Percentiles rank a stretch among this genome's conserved stretches.
These are phyloP conservation scores for Tachypleus tridentatus DNA, from an alignment of 1,140 invertebrate species.

Conservation along the genomic window DNA sequence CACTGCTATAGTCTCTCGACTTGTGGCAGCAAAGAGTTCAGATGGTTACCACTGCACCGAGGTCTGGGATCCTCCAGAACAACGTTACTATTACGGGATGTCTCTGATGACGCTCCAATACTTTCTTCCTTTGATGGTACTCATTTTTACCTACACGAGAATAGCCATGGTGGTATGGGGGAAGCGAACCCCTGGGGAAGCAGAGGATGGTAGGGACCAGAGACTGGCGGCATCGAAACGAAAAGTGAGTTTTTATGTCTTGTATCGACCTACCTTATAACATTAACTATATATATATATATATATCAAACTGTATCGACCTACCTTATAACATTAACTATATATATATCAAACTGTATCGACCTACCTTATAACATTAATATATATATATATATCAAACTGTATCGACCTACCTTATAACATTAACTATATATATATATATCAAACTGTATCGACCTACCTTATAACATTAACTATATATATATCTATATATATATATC, in stretches of 20 bases:
- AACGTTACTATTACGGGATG: slow-evolving; percentile 56
- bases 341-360: too few relatives aligned
- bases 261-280: too few relatives aligned
- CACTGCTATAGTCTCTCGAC: slow-evolving; percentile 50
- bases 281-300: too few relatives aligned
- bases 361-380: too few relatives aligned
- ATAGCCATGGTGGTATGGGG: slow-evolving; percentile 84
- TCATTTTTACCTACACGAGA: slow-evolving; percentile 71
- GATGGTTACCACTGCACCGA: slow-evolving; percentile 34
- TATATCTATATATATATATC: too few relatives aligned
- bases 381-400: too few relatives aligned
- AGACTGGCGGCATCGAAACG: slow-evolving; percentile 70
- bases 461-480: too few relatives aligned
- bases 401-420: too few relatives aligned
- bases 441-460: too few relatives aligned
- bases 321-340: too few relatives aligned
- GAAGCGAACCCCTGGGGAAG: slow-evolving; percentile 67
- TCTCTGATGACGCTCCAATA: slow-evolving; percentile 71
- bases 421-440: too few relatives aligned
- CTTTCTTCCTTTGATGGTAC: slow-evolving; percentile 60
- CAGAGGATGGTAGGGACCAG: slow-evolving; percentile 61
- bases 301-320: too few relatives aligned
- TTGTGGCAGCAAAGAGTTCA: slow-evolving; percentile 39
- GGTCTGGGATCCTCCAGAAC: slow-evolving; percentile 27
- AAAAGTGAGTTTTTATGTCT: slow-evolving; percentile 50